phyloP scores from a whole-genome alignment of 2,797 vertebrate species.

The Microctenopoma lineatum region DNA sequence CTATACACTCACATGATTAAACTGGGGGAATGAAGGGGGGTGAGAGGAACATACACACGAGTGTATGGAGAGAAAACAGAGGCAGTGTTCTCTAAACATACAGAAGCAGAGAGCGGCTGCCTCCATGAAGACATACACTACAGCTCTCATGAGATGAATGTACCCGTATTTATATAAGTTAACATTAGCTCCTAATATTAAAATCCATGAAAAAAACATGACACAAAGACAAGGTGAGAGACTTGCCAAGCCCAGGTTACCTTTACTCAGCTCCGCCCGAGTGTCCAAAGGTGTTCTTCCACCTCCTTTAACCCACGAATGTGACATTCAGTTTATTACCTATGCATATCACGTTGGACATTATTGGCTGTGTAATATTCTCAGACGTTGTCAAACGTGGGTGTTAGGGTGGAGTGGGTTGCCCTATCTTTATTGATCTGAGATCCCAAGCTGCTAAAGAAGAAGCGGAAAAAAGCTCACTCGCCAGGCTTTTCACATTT shows the following conservation, averaged over 20 bases:
- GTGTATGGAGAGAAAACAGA: constrained; percentile 47
- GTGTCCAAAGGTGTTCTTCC: constrained; percentile 62
- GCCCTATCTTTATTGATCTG: constrained; percentile 15
- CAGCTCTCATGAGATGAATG: constrained; percentile 13
- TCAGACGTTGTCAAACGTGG: constrained; percentile 2
- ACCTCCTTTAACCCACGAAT: constrained; percentile 13
- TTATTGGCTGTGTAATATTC: constrained; percentile 17
- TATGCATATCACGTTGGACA: constrained; percentile 14
- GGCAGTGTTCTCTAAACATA: constrained; percentile 48
- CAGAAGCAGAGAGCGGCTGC: constrained; percentile 21
- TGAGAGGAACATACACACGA: constrained; percentile 17
- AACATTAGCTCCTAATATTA: constrained; percentile 18
- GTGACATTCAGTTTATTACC: constrained; percentile 41
- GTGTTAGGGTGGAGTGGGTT: background rate
- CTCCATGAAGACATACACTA: constrained; percentile 25
- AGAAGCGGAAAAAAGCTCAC: constrained; percentile 5
- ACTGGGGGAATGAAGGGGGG: constrained; percentile 26
- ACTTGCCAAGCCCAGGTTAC: constrained; percentile 20
- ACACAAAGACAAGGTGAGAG: constrained; percentile 34
- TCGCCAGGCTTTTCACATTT: constrained; percentile 11
- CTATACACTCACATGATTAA: constrained; percentile 68
- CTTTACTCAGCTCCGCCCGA: constrained; percentile 15
- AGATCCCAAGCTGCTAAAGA: background rate
- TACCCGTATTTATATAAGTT: constrained; percentile 24
- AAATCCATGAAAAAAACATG: constrained; percentile 28